A percentile compares a stretch with the other conserved stretches of the same genome.
Conservation (phyloP, 2,797 vertebrate genomes). For the Coranthus polyacanthus region DNA sequence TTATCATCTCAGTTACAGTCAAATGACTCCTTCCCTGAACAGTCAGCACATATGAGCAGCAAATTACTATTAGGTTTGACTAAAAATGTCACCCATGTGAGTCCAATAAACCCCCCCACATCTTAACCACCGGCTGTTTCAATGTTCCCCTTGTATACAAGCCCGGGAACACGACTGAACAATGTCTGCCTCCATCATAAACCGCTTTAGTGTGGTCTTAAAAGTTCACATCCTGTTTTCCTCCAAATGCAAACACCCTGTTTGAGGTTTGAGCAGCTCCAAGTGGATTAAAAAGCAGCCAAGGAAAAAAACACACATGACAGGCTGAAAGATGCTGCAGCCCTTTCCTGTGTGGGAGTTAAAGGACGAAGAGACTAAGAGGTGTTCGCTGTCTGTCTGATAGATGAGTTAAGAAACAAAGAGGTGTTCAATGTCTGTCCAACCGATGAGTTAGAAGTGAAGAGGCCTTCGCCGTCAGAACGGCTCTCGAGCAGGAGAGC, state of each 20-base stretch:
- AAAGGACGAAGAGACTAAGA: conserved; percentile 7
- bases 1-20: conserved; percentile 13
- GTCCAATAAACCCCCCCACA: conserved; percentile 72
- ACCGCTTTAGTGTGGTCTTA: conserved; percentile 74
- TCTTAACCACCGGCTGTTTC: conserved; percentile 66
- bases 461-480: no score
- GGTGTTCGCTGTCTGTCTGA: no score
- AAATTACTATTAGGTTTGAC: conserved; percentile 68
- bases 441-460: no score
- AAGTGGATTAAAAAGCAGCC: conserved; percentile 38
- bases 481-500: no score
- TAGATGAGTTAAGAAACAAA: no score
- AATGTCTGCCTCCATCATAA: conserved; percentile 74
- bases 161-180: conserved; percentile 74
- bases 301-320: conserved; percentile 8
- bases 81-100: conserved; percentile 72
- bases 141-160: conserved; percentile 75
- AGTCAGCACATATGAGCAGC: conserved; percentile 33
- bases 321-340: conserved; percentile 48
- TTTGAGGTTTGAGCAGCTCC: conserved; percentile 51
- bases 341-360: conserved; percentile 45
- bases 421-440: no score
- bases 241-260: conserved; percentile 63
- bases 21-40: conserved; percentile 29
- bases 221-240: conserved; percentile 81